Percentiles rank a stretch among this genome's conserved stretches.
These are phyloP conservation scores for Epicauta chinensis DNA, from an alignment of 1,140 invertebrate genomes.

Conservation along the genomic window DNA sequence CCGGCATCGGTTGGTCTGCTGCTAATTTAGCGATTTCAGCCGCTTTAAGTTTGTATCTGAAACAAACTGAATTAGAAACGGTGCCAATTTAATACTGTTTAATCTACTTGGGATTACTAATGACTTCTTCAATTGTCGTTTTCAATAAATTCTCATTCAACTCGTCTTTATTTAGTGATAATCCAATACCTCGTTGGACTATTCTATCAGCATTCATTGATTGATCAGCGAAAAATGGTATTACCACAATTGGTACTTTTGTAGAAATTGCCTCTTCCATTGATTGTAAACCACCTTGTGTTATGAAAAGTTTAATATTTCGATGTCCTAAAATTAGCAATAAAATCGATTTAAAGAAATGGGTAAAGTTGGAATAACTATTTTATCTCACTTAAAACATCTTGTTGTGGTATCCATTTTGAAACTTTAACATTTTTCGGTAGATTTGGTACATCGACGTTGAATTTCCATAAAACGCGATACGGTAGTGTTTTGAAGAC, in stretches of 20 bases:
- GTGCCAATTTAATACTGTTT: too few species aligned
- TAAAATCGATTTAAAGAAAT: not conserved
- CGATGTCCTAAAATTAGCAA: slow-evolving; percentile 42
- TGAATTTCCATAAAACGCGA: slow-evolving; percentile 7
- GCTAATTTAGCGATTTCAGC: slow-evolving; percentile 31
- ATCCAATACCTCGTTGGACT: slow-evolving; percentile 36
- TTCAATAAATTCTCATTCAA: slow-evolving; percentile 32
- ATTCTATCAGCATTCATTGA: slow-evolving; percentile 41
- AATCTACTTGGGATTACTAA: slow-evolving; percentile 30
- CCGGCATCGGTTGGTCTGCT: slow-evolving; percentile 23
- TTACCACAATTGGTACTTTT: slow-evolving; percentile 46
- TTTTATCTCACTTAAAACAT: slow-evolving; percentile 44
- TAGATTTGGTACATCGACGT: slow-evolving; percentile 1
- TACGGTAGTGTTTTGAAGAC: too few species aligned
- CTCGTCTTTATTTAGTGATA: slow-evolving; percentile 29
- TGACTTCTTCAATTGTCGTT: slow-evolving; percentile 24
- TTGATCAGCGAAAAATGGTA: slow-evolving; percentile 51
- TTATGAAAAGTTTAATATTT: slow-evolving; percentile 47
- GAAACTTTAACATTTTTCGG: slow-evolving; percentile 44
- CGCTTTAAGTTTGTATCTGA: not conserved
- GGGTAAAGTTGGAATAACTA: not conserved
- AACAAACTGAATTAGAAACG: too few species aligned
- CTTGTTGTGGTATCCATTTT: slow-evolving; percentile 54
- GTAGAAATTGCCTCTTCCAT: slow-evolving; percentile 48
- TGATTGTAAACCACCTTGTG: slow-evolving; percentile 50